phyloP scores from a whole-genome alignment of 1,140 invertebrate species.

The Micrasema longulum region DNA sequence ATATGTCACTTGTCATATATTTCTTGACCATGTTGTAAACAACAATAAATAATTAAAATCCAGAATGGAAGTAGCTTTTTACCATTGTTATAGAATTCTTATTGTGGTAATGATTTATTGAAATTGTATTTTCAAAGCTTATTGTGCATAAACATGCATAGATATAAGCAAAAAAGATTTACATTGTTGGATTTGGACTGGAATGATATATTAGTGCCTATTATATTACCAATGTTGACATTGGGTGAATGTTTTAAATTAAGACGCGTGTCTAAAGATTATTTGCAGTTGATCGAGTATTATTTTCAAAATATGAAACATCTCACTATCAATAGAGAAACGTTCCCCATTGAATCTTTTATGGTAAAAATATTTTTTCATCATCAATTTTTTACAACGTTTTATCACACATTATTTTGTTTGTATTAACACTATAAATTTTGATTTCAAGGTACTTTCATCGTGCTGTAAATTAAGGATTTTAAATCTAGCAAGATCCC shows the following conservation, averaged over 20 bases:
- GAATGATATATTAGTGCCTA: conserved; percentile 70
- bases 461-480: conserved; percentile 64
- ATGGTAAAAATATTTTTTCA: conserved; percentile 53
- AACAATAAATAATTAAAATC: no score
- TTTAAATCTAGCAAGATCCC: conserved; percentile 67
- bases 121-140: no score
- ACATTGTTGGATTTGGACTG: conserved; percentile 69
- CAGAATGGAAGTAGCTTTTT: no score
- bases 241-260: conserved; percentile 70
- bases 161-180: conserved; percentile 2
- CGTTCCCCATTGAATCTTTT: conserved; percentile 61
- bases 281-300: conserved; percentile 62
- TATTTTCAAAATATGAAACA: conserved; percentile 63
- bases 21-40: no score
- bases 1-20: no score
- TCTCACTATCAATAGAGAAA: conserved; percentile 62
- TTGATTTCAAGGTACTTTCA: conserved; percentile 7
- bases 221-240: conserved; percentile 64
- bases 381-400: no score
- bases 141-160: not conserved
- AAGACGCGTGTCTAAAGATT: conserved; percentile 68
- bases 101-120: no score
- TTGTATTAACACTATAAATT: not conserved
- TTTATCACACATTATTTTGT: not conserved
- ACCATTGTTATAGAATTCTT: no score